These are phyloP conservation scores for Channa maculata DNA, from an alignment of 2,113 vertebrate genomes.

Conservation along the genomic window DNA sequence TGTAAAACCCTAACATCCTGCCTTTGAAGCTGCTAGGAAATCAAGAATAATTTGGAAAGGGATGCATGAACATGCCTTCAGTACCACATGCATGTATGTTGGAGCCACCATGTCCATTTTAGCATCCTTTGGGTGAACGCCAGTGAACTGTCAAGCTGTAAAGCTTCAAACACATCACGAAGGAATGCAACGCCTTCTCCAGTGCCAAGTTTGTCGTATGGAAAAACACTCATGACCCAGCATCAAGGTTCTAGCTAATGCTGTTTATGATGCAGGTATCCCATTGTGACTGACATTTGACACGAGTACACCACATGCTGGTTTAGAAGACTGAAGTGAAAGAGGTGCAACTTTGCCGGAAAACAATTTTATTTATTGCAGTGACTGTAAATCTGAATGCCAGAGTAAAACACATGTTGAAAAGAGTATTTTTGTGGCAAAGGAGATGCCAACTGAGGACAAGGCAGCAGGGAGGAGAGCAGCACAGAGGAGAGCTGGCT, in stretches of 20 bases:
- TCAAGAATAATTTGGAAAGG: neutral
- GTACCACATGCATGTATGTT: constrained; percentile 6
- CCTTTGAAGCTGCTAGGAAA: constrained; percentile 34
- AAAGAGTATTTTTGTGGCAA: constrained; percentile 48
- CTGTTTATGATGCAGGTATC: constrained; percentile 55
- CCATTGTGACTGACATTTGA: constrained; percentile 48
- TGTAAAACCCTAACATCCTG: constrained; percentile 57
- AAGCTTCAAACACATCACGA: constrained; percentile 42
- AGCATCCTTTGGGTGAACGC: constrained; percentile 16
- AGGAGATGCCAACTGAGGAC: constrained; percentile 73
- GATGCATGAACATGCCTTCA: constrained; percentile 1
- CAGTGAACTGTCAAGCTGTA: constrained; percentile 28
- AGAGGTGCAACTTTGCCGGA: neutral
- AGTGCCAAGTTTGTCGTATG: constrained; percentile 44
- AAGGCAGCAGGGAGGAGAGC: constrained; percentile 57
- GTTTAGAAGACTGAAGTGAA: constrained; percentile 4
- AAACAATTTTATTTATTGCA: constrained; percentile 5
- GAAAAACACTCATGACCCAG: constrained; percentile 33
- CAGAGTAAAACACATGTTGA: constrained; percentile 31
- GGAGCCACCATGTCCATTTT: constrained; percentile 29
- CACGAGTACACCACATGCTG: constrained; percentile 14
- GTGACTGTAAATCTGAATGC: constrained; percentile 16
- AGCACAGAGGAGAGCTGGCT: constrained; percentile 63
- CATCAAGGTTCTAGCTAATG: constrained; percentile 50
- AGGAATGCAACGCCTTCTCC: constrained; percentile 14